Percentiles rank a stretch among this genome's conserved stretches.
Evolutionary conservation across 2,113 vertebrate genomes (phyloP).

Genomic region (Gracilinanus agilis): DNA sequence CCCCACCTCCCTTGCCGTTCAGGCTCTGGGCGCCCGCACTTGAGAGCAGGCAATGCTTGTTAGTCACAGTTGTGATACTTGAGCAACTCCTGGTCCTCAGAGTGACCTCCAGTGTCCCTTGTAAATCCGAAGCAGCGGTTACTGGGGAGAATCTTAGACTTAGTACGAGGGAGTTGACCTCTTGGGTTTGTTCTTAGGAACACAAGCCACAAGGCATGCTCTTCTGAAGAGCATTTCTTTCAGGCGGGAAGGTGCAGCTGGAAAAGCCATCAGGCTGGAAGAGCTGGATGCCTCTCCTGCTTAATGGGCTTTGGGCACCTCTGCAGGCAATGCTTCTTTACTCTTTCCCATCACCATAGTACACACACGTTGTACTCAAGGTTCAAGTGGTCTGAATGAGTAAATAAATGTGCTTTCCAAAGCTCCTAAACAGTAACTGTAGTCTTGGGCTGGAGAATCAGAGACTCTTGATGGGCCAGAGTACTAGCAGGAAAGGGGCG

Average conservation of each 20-base stretch:
- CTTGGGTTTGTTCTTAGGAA: conserved; percentile 10
- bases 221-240: conserved; percentile 21
- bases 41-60: conserved; percentile 24
- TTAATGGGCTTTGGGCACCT: conserved; percentile 22
- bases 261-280: conserved; percentile 20
- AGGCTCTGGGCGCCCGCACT: conserved; percentile 4
- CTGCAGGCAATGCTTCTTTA: not conserved
- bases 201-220: not conserved
- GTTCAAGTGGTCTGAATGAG: not conserved
- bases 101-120: conserved; percentile 13
- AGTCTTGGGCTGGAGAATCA: not conserved
- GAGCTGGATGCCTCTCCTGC: not conserved
- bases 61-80: conserved; percentile 40
- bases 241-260: not conserved
- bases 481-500: not conserved
- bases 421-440: not conserved
- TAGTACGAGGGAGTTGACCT: not conserved
- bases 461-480: not conserved
- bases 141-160: conserved; percentile 19
- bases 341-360: not conserved
- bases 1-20: not conserved
- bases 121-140: not conserved
- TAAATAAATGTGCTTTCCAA: not conserved
- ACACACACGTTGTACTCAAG: not conserved
- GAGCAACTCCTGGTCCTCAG: conserved; percentile 43